These are phyloP conservation scores for Drosophila kokeensis DNA, from an alignment of 2,888 invertebrate genomes.

Conservation along the genomic window DNA sequence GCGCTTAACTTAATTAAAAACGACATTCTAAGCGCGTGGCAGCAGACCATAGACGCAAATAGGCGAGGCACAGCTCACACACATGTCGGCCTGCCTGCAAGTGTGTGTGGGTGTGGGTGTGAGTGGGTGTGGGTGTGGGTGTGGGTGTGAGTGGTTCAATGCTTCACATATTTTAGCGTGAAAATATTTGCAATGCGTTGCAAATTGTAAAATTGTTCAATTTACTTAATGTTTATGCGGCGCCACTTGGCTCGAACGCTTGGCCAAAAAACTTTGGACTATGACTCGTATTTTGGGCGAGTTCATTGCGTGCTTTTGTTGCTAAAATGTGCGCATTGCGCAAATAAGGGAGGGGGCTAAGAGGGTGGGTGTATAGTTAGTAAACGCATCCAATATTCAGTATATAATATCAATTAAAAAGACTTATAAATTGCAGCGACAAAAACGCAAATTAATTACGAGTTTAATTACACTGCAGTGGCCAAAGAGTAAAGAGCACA, in stretches of 20 bases:
- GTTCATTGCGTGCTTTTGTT: conserved; percentile 42
- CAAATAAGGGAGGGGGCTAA: not conserved
- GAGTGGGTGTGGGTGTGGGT: conserved; percentile 9
- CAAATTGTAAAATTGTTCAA: conserved; percentile 65
- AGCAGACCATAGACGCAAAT: conserved; percentile 19
- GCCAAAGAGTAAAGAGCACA: conserved; percentile 34
- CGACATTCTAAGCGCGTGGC: conserved; percentile 66
- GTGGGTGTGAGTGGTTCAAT: conserved; percentile 24
- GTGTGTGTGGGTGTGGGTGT: not conserved
- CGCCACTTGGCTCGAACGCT: conserved; percentile 46
- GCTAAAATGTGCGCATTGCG: conserved; percentile 45
- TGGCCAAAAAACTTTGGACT: conserved; percentile 22
- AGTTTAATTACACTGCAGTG: conserved; percentile 29
- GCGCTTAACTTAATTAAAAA: conserved; percentile 80
- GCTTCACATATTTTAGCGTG: conserved; percentile 68
- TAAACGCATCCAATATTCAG: conserved; percentile 33
- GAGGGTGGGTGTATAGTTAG: not conserved
- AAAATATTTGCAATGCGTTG: conserved; percentile 68
- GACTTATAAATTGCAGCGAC: not conserved
- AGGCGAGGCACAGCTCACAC: conserved; percentile 26
- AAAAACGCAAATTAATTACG: conserved; percentile 58
- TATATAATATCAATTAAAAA: conserved; percentile 24
- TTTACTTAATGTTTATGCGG: conserved; percentile 57
- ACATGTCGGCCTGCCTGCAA: not conserved
- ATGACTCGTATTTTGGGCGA: conserved; percentile 31